Base-by-base conservation (phyloP, 2,888 invertebrate genomes). In the Oegoconia quadripuncta region DNA sequence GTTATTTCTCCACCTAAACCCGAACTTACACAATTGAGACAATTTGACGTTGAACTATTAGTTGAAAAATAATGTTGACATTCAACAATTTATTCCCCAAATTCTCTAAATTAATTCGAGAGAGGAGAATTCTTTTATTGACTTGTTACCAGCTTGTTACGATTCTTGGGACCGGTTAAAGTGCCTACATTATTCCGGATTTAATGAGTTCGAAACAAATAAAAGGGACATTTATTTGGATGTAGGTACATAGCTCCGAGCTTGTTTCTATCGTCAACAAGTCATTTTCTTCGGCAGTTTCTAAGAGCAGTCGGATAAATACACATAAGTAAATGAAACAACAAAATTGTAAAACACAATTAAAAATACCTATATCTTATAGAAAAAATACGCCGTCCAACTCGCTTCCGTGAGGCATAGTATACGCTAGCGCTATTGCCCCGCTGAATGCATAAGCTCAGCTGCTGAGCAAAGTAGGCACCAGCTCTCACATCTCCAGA, bases 81-180 rank as follows among this genome's bases (percentile, higher is more conserved):
- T n/a, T 15, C n/a, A 8, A 13, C 34, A 34, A 34, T 15, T 34
- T 11, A 15, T 20, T 34, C 27, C 17, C 11, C 26, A 27, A 34
- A 34, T 27, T 20, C 18, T 27, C 5, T n/a, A 27, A 26, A 34
- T 34, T 18, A 27, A 15, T 36, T 36, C 9, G 18, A 35, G 18
- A 35, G 36, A 20, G 22, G 15, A 12, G 15, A 29, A 20, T 29
- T 3, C 17, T 36, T 36, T 36, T 29, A 36, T 36, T 29, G 29
- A 36, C 29, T 36, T 36, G 36, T 29, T 22, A 36, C 29, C 20
- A 36, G 29, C 29, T 36, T 36, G 36, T 29, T 22, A 36, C 29
- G 28, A 36, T 29, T 29, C 29, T 22, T 22, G 29, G 22, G n/a
- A 29, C 14, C 15, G 14, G 20, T 14, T 13, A 29, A 29, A 16